phyloP scores from a whole-genome alignment of 2,113 vertebrate genomes.

The Puntigrus tetrazona region DNA sequence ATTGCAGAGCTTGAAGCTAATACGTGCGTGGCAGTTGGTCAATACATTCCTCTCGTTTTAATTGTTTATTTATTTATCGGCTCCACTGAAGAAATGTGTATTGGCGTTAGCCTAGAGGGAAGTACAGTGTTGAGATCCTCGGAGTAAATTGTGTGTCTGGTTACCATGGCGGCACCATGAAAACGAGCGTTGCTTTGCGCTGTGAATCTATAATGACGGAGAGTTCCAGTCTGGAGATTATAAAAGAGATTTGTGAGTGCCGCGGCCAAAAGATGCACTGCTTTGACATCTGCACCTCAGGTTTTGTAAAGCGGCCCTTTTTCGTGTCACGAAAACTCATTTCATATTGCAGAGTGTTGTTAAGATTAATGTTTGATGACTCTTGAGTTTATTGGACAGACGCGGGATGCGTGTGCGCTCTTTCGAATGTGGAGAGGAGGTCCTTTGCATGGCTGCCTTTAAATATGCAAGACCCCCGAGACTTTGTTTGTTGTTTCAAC shows the following conservation, averaged over 20 bases:
- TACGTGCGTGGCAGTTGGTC: conserved; percentile 45
- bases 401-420: not conserved
- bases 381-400: not conserved
- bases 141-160: conserved; percentile 1
- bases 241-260: conserved; percentile 29
- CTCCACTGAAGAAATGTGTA: conserved; percentile 41
- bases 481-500: conserved; percentile 19
- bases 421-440: conserved; percentile 29
- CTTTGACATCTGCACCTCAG: conserved; percentile 26
- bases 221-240: conserved; percentile 6
- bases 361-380: conserved; percentile 20
- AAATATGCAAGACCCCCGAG: conserved; percentile 44
- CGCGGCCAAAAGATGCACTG: not conserved
- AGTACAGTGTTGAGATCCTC: conserved; percentile 38
- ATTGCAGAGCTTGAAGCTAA: conserved; percentile 30
- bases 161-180: conserved; percentile 40
- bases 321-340: conserved; percentile 16
- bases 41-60: conserved; percentile 48
- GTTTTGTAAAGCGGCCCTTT: conserved; percentile 1
- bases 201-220: conserved; percentile 20
- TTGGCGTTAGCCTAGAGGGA: conserved; percentile 50
- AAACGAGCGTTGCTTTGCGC: conserved; percentile 36
- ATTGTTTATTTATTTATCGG: conserved; percentile 59
- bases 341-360: conserved; percentile 24
- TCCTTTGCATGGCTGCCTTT: conserved; percentile 18